phyloP scores from a whole-genome alignment of 1,140 invertebrate genomes.

The Philopotamus ludificatus region DNA sequence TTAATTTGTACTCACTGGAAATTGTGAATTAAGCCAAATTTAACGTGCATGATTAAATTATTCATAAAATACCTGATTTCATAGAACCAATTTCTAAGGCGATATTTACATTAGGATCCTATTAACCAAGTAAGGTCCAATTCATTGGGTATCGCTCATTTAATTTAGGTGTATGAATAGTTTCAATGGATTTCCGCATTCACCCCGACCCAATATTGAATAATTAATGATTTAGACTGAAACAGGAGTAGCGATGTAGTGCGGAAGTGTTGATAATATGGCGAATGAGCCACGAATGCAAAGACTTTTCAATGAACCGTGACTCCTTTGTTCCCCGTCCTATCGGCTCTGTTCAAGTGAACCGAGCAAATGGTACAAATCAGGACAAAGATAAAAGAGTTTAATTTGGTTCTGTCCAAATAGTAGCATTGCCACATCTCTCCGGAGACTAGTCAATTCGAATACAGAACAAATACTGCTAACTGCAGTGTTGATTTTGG shows the following conservation, averaged over 20 bases:
- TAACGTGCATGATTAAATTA: no score
- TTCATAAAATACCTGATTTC: no score
- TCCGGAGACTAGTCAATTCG: neutral
- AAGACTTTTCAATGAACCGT: neutral
- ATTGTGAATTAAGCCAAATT: no score
- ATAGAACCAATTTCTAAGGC: no score
- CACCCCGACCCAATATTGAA: neutral
- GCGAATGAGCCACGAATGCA: neutral
- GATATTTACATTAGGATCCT: no score
- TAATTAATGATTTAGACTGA: no score
- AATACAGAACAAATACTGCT: neutral
- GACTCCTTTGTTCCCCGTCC: neutral
- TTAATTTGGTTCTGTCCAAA: slow-evolving; percentile 13
- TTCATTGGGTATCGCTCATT: no score
- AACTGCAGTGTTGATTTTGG: neutral
- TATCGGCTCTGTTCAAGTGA: neutral
- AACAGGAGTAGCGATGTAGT: neutral
- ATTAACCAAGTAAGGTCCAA: no score
- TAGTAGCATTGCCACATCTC: neutral
- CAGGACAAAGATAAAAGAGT: slow-evolving; percentile 17
- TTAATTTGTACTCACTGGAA: no score
- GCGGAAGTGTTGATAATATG: neutral
- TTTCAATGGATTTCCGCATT: no score
- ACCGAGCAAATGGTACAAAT: slow-evolving; percentile 6
- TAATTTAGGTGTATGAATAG: no score